Percentiles rank a stretch among this genome's conserved stretches.
Conservation (phyloP, 2,113 vertebrate species). For the Amblyornis subalaris region DNA sequence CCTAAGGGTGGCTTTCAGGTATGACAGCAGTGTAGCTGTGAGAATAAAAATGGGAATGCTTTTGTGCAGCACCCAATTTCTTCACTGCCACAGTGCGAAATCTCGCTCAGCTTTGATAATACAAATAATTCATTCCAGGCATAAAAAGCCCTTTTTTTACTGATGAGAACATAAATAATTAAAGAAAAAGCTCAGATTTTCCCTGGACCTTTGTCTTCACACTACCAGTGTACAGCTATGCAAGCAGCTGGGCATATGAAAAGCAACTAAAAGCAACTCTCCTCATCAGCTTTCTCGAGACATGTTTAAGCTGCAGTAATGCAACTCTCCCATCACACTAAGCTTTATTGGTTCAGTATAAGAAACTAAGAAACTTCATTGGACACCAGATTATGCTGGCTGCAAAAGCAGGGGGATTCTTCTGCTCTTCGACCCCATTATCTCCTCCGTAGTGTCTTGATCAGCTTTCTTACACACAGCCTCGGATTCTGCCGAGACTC, state of each 20-base stretch:
- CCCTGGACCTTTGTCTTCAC: slow-evolving; percentile 50
- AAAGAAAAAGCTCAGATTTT: slow-evolving; percentile 59
- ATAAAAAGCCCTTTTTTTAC: not conserved
- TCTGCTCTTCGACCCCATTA: slow-evolving; percentile 72
- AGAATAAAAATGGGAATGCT: not conserved
- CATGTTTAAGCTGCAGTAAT: slow-evolving; percentile 72
- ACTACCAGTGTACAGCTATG: not conserved
- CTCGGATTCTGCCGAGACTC: slow-evolving; percentile 64
- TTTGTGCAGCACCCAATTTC: not conserved
- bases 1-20: not conserved
- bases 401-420: slow-evolving; percentile 66
- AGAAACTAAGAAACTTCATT: slow-evolving; percentile 86
- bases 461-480: slow-evolving; percentile 74
- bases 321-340: slow-evolving; percentile 72
- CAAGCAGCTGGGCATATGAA: slow-evolving; percentile 32
- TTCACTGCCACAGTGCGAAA: not conserved
- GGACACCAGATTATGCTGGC: slow-evolving; percentile 81
- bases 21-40: fast-evolving
- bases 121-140: not conserved
- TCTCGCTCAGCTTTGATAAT: not conserved
- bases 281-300: slow-evolving; percentile 63
- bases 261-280: slow-evolving; percentile 42
- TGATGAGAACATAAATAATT: not conserved
- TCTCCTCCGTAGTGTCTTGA: slow-evolving; percentile 73
- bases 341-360: slow-evolving; percentile 80